Base-by-base conservation (phyloP, 2,888 invertebrate species). In the Stenotaenia linearis region DNA sequence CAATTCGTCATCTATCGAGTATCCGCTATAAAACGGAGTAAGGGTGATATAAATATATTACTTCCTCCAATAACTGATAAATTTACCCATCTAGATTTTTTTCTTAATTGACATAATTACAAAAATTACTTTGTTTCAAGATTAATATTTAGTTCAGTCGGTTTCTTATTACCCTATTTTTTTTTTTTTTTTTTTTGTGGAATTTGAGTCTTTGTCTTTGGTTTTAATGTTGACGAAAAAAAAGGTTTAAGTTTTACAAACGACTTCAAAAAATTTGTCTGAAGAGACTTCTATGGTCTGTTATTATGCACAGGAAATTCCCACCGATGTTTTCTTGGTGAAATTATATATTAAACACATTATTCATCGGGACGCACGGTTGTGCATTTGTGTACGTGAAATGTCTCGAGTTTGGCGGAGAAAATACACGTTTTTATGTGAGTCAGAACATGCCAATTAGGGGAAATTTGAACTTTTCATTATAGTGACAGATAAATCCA, bases 301-400 rank as follows among this genome's bases (percentile, higher is more conserved):
- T 69, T 69, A 69, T 69, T 69, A 69, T 69, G 69, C 69, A 69
- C 69, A 69, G 69, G 69, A 69, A 69, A 69, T 69, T 69, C 69
- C 69, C 69, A 69, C 69, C 69, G 69, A 69, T n/a, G 69, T 69
- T 69, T 69, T 69, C 69, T 69, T 69, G 69, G 69, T 69, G 69
- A 69, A 69, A 69, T 69, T 69, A 69, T 69, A 69, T 69, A 69
- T 69, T 69, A 69, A 69, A 25, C 69, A 69, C 69, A 69, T 69
- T 69, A 69, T 69, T 69, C 69, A 69, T 69, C n/a, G 69, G 69
- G 69, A 69, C 69, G 28, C 69, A 69, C 69, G n/a, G 69, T 3
- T 25, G 25, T 25, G 25, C 25, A 28, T 69, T 69, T 69, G 69
- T 69, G 69, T 25, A 69, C 69, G 69, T 28, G 69, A 69, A 50